Percentiles rank a stretch among this genome's conserved stretches.
phyloP scores from a whole-genome alignment of 2,797 vertebrate species.

The Bufotes viridis region DNA sequence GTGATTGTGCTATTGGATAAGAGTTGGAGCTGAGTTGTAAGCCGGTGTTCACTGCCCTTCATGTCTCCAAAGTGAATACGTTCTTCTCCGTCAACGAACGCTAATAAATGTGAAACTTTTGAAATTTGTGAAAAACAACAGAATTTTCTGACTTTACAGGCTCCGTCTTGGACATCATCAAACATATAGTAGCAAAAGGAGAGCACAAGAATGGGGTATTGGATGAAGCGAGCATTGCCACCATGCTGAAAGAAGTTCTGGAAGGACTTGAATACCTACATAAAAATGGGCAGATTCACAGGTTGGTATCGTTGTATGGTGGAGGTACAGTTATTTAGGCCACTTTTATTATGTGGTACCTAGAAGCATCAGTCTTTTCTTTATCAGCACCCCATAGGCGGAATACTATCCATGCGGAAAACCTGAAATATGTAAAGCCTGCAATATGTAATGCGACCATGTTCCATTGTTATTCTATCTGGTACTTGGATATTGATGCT shows the following conservation, averaged over 20 bases:
- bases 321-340: background rate
- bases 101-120: background rate
- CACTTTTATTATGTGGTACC: background rate
- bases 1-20: too few relatives aligned
- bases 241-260: slow-evolving; percentile 91
- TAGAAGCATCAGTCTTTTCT: background rate
- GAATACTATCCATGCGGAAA: too few relatives aligned
- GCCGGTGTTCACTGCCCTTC: too few relatives aligned
- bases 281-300: slow-evolving; percentile 97
- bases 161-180: slow-evolving; percentile 96
- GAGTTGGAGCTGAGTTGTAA: too few relatives aligned
- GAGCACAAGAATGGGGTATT: slow-evolving; percentile 94
- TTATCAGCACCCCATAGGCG: too few relatives aligned
- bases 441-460: too few relatives aligned
- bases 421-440: too few relatives aligned
- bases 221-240: slow-evolving; percentile 93
- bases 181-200: slow-evolving; percentile 93
- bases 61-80: too few relatives aligned
- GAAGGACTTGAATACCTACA: slow-evolving; percentile 95
- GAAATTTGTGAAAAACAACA: background rate
- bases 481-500: too few relatives aligned
- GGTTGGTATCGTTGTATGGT: slow-evolving; percentile 72
- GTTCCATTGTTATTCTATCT: too few relatives aligned
- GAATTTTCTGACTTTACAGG: slow-evolving; percentile 73
- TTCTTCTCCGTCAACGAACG: too few relatives aligned